Evolutionary conservation across 2,797 vertebrate species (phyloP).

Genomic region (Chlorospingus flavigularis): DNA sequence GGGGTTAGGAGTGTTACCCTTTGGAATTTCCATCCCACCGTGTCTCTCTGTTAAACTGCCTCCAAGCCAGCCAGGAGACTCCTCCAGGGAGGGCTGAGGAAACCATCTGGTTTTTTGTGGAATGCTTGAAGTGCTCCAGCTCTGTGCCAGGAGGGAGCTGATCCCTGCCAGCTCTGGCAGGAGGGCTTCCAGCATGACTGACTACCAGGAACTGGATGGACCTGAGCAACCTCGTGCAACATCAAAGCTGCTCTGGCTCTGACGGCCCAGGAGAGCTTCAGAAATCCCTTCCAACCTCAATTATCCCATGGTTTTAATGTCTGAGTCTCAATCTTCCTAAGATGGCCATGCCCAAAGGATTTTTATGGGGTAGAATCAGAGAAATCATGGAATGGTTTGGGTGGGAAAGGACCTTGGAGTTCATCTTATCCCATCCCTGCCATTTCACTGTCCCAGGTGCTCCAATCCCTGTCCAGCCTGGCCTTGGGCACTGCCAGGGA

Average conservation of each 20-base stretch:
- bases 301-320: not conserved
- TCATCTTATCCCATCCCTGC: rapidly evolving
- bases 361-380: not conserved
- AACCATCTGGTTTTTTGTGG: not conserved
- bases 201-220: not conserved
- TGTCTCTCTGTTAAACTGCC: not conserved
- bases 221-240: not conserved
- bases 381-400: not conserved
- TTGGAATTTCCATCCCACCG: not conserved
- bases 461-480: rapidly evolving
- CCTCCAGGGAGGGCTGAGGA: not conserved
- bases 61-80: not conserved
- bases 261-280: not conserved
- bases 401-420: not conserved
- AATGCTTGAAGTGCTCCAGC: not conserved
- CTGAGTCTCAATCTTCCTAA: not conserved
- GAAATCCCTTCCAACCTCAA: not conserved
- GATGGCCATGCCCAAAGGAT: not conserved
- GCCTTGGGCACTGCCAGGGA: not conserved
- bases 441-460: rapidly evolving
- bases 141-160: not conserved
- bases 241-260: not conserved
- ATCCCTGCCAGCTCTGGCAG: not conserved
- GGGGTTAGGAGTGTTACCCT: not conserved
- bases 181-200: not conserved